These are phyloP conservation scores for Paradoxurus hermaphroditus DNA, from an alignment of 2,113 vertebrate species.

Conservation along the genomic window DNA sequence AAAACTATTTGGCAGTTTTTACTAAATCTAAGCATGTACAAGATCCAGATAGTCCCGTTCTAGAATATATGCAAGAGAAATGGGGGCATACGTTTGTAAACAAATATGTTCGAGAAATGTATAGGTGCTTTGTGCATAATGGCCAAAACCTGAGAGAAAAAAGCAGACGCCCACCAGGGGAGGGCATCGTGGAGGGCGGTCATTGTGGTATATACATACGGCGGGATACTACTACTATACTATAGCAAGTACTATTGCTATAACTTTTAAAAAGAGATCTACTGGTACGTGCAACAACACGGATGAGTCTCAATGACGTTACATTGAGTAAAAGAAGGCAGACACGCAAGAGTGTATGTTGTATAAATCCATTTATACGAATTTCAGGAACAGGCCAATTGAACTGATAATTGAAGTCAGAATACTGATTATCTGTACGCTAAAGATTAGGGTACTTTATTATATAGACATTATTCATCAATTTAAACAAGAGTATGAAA, in stretches of 20 bases:
- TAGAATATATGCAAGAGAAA: neutral
- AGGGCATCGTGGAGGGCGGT: neutral
- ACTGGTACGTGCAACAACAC: neutral
- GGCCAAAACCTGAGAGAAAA: neutral
- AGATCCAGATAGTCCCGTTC: neutral
- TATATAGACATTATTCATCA: neutral
- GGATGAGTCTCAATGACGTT: neutral
- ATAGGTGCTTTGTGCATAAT: neutral
- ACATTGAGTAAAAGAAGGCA: neutral
- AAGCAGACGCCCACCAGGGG: neutral
- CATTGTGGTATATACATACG: neutral
- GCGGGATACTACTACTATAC: neutral
- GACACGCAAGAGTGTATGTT: neutral
- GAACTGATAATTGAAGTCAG: neutral
- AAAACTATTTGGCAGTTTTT: neutral
- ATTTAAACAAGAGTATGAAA: neutral
- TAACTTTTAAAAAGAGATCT: neutral
- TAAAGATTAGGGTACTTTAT: neutral
- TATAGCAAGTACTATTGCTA: too few species aligned
- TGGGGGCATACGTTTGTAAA: neutral
- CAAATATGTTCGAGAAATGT: neutral
- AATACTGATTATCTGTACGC: neutral
- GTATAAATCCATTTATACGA: neutral
- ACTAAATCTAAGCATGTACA: neutral
- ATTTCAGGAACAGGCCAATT: neutral